Evolutionary conservation across 2,888 invertebrate genomes (phyloP).

Genomic region (Leptopilina syphax): DNA sequence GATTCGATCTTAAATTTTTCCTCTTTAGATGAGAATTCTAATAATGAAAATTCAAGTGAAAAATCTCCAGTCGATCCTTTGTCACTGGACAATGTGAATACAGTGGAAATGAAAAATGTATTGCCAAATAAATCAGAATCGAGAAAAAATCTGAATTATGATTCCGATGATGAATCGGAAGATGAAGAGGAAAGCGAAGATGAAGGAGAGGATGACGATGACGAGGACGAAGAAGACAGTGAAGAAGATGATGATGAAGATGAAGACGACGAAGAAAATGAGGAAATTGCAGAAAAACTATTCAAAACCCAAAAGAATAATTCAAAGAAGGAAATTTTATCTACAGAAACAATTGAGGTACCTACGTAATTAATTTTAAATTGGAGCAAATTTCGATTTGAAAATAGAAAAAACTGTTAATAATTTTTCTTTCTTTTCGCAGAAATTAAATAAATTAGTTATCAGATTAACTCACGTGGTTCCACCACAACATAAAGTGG

Average conservation of each 20-base stretch:
- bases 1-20: background rate
- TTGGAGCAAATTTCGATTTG: background rate
- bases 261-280: background rate
- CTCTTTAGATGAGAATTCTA: background rate
- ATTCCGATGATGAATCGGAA: background rate
- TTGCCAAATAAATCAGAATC: background rate
- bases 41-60: background rate
- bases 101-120: background rate
- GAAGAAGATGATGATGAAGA: background rate
- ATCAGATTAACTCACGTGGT: conserved; percentile 4
- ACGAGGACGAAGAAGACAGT: background rate
- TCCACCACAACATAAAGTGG: conserved; percentile 22
- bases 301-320: background rate
- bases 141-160: too few species aligned
- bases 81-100: background rate
- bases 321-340: conserved; percentile 13
- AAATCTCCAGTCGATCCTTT: background rate
- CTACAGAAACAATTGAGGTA: conserved; percentile 8
- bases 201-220: too few species aligned
- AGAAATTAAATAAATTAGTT: conserved; percentile 3
- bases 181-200: background rate
- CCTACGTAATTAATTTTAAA: background rate
- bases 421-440: background rate
- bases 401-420: background rate
- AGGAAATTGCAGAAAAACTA: background rate